Evolutionary conservation across 2,797 vertebrate species (phyloP), one percentile per base, ranked within the genome.

Genomic region (Melanotaenia nigrans): DNA sequence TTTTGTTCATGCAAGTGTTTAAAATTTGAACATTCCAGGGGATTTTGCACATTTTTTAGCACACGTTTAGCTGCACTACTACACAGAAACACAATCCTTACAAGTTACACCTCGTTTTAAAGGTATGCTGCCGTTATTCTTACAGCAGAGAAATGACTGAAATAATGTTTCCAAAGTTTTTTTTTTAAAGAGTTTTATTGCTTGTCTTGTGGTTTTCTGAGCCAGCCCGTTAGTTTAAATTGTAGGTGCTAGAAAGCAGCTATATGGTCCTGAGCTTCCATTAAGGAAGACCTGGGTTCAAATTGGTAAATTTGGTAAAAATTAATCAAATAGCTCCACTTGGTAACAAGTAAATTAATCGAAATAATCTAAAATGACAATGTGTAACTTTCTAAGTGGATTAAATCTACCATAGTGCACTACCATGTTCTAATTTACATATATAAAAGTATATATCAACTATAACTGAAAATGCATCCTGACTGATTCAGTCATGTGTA

Each of bases 161-260:
- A 40, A 40, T 40, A 40, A 13, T 2, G 3, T 13, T 14, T 40
- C 13, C 38, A 13, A 40, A 40, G 12, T 33, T 33, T 33, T 33
- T 30, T 30, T 5, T 12, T 3, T 38, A 28, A 38, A 14, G 12
- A 16, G 38, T 4, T 13, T 40, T 0, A 40, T 24, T 53, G 2
- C 49, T 53, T 9, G 1, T 53, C 49, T 71, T 65, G 62, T 66
- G 35, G 1, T 36, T 75, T 68, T 78, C 12, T 67, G 36, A 64
- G 69, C 53, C 73, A 71, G 49, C 25, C 45, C 30, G 0, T 16
- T 65, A 51, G 59, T 69, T 67, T 7, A 11, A 9, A 54, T 14
- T 12, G 32, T 35, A 22, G n/a, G 22, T 53, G 3, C 20, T 5
- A 35, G 24, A 56, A 32, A 63, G 28, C 61, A 71, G 69, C 38